Evolutionary conservation across 2,113 vertebrate species (phyloP).

Genomic region (Epinephelus cyanopodus): DNA sequence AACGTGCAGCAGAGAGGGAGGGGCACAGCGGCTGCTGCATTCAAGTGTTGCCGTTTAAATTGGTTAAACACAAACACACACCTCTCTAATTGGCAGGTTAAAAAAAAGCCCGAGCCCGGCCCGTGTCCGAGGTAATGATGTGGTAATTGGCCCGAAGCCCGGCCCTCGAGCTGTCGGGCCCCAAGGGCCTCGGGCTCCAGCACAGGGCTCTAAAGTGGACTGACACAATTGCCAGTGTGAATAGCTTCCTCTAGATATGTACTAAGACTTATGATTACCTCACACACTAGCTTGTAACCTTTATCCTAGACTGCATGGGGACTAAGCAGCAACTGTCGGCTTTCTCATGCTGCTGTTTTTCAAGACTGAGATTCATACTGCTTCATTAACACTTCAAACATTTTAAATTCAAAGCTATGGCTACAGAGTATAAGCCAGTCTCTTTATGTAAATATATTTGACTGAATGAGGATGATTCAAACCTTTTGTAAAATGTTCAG

Average conservation of each 20-base stretch:
- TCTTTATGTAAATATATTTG: conserved; percentile 36
- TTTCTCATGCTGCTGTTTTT: conserved; percentile 27
- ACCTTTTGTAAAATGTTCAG: neutral
- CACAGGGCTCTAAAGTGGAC: too few species aligned
- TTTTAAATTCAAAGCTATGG: conserved; percentile 35
- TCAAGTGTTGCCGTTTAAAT: too few species aligned
- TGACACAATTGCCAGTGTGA: conserved; percentile 12
- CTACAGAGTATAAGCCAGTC: conserved; percentile 14
- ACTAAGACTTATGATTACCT: conserved; percentile 26
- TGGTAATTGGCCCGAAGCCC: too few species aligned
- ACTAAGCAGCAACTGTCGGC: conserved; percentile 39
- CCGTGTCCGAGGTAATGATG: too few species aligned
- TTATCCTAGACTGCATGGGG: conserved; percentile 39
- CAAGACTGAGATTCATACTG: conserved; percentile 48
- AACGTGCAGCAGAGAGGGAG: too few species aligned
- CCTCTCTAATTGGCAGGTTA: too few species aligned
- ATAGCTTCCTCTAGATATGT: conserved; percentile 16
- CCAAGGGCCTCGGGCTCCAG: too few species aligned
- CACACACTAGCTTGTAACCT: conserved; percentile 36
- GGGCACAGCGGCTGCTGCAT: too few species aligned
- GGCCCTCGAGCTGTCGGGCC: too few species aligned
- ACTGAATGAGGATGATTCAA: conserved; percentile 20
- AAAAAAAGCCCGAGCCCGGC: too few species aligned
- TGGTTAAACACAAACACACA: too few species aligned
- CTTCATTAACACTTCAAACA: conserved; percentile 75